A percentile compares a stretch with the other conserved stretches of the same genome.
Evolutionary conservation across 2,888 invertebrate species (phyloP).

Genomic region (Pemphredon lugubris): DNA sequence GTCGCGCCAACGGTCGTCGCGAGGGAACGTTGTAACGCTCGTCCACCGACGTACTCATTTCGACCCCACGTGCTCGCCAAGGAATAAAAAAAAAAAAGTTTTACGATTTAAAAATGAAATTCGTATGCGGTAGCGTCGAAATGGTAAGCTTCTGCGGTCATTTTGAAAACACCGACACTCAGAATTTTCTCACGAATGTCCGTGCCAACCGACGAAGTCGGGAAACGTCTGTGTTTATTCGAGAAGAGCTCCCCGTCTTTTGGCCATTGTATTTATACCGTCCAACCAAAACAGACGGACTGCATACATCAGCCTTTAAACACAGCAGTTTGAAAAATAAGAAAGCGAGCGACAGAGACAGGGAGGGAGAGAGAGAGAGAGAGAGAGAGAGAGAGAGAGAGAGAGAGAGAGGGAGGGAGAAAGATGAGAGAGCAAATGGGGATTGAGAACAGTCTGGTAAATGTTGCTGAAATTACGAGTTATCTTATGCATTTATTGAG

Average conservation of each 20-base stretch:
- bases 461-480: slow-evolving; percentile 15
- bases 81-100: no score
- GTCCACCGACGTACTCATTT: no score
- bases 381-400: no score
- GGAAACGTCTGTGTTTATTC: slow-evolving; percentile 56
- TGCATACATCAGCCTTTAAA: slow-evolving; percentile 51
- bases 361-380: no score
- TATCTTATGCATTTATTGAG: slow-evolving; percentile 2
- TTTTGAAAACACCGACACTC: slow-evolving; percentile 8
- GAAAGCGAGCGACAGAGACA: neutral
- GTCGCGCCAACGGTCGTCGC: no score
- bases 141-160: slow-evolving; percentile 22
- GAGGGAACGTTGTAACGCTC: no score
- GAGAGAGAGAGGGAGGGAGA: neutral
- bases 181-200: slow-evolving; percentile 30
- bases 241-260: slow-evolving; percentile 47
- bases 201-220: slow-evolving; percentile 37
- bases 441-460: slow-evolving; percentile 16
- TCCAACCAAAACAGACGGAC: slow-evolving; percentile 56
- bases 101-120: no score
- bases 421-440: no score
- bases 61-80: no score
- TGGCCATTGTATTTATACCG: slow-evolving; percentile 65
- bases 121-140: no score
- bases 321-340: slow-evolving; percentile 47